These are phyloP conservation scores for Ailurus styani DNA, from an alignment of 2,113 vertebrate genomes.

Conservation along the genomic window DNA sequence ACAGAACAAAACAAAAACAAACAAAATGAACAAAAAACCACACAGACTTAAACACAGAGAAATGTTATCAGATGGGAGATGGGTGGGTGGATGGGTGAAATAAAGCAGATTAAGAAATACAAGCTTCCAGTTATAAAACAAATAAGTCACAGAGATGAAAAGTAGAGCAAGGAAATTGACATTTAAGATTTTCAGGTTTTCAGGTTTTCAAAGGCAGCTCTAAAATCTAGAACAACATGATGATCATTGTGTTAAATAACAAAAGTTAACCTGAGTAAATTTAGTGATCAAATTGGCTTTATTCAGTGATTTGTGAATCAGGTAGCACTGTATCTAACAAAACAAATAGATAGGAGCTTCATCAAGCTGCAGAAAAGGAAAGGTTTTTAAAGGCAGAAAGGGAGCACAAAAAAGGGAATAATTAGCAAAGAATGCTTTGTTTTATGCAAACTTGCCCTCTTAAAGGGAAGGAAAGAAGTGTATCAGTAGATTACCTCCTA, in stretches of 20 bases:
- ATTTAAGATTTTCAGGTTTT: background rate
- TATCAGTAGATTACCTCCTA: background rate
- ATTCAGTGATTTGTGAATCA: background rate
- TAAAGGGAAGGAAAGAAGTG: background rate
- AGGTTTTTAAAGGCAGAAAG: background rate
- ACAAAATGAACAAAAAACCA: background rate
- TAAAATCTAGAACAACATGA: background rate
- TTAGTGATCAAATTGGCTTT: background rate
- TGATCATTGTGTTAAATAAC: background rate
- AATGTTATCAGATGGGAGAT: background rate
- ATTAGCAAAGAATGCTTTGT: background rate
- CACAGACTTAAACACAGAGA: background rate
- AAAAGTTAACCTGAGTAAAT: background rate
- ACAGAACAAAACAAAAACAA: background rate
- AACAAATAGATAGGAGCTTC: background rate
- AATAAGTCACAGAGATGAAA: background rate
- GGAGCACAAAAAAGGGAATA: background rate
- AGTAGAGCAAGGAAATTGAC: background rate
- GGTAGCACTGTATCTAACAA: background rate
- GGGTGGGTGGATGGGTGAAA: background rate
- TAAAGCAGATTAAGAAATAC: background rate
- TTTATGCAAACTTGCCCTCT: background rate
- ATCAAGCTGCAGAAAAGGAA: background rate
- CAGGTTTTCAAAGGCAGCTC: background rate
- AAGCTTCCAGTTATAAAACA: background rate